Base-by-base conservation (phyloP, 2,888 invertebrate genomes). In the Maniola hyperantus region DNA sequence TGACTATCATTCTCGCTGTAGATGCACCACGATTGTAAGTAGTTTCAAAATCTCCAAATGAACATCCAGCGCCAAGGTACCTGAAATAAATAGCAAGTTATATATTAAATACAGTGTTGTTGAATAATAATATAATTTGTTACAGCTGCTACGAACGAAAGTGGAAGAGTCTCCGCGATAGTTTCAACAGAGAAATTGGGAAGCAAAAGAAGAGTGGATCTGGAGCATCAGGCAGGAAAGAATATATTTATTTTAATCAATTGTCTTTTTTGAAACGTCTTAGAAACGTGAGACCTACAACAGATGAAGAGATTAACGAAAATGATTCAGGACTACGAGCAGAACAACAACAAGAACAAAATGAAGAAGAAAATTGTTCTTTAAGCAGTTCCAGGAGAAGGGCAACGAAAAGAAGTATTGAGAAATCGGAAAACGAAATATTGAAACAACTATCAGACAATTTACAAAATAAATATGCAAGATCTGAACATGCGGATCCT, bases 21-120 rank as follows among this genome's bases (percentile, higher is more conserved):
- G 68, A 64, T 64, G 64, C 64, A 66, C 66, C 68, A 53, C 65
- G 64, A 66, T 68, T 60, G 55, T 66, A 68, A 64, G 64, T 58
- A 64, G 68, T 66, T 57, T 70, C 66, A 57, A 70, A 61, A 68
- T 70, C 68, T 64, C 57, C 64, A 66, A 70, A 70, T 67, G 70
- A 68, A 70, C 70, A 70, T 46, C 68, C 70, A 66, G 70, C 66
- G 51, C 64, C 66, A 61, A 70, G 66, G 55, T 42, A 70, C 48
- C 68, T 70, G 67, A 57, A 68, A 70, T 61, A 65, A 44, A 44
- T 44, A 44, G 44, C 44, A 44, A 44, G 42, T 42, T 42, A 7
- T 42, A 42, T 11, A 10, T 42, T 42, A 42, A 42, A 42, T 42
- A 42, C 42, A 42, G 42, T 42, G 11, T 42, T 42, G 42, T 42